Evolutionary conservation across 2,888 invertebrate species (phyloP).

Genomic region (Lasioglossum lativentre): DNA sequence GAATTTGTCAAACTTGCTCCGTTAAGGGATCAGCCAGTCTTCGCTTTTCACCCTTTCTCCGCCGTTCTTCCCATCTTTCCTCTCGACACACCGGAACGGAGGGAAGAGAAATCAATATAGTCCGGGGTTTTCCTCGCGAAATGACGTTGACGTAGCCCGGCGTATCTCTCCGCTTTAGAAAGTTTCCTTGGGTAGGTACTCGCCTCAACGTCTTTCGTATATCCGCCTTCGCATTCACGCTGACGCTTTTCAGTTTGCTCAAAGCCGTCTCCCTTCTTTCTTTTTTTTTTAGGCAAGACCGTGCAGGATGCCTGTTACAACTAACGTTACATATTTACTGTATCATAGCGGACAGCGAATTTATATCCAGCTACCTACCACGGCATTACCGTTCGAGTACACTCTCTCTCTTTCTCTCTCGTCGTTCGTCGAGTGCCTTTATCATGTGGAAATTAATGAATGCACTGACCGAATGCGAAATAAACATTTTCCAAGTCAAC

Average conservation of each 20-base stretch:
- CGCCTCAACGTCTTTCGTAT: constrained; percentile 25
- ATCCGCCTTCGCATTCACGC: constrained; percentile 16
- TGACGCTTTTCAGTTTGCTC: constrained; percentile 20
- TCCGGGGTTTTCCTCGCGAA: constrained; percentile 30
- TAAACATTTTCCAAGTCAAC: too few relatives aligned
- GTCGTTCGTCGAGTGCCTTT: not conserved
- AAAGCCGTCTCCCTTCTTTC: not conserved
- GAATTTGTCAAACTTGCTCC: constrained; percentile 53
- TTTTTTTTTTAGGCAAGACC: not conserved
- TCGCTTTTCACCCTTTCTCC: constrained; percentile 6
- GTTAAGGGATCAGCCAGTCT: constrained; percentile 21
- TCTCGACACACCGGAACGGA: constrained; percentile 1
- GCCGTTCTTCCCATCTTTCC: not conserved
- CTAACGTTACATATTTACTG: constrained; percentile 1
- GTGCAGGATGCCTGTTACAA: not conserved
- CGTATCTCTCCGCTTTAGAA: constrained; percentile 40
- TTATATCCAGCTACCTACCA: not conserved
- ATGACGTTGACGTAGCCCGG: constrained; percentile 50
- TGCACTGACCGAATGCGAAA: not conserved
- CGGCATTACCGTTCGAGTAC: not conserved
- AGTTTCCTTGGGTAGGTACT: constrained; percentile 44
- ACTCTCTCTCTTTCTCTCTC: not conserved
- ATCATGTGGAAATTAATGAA: not conserved
- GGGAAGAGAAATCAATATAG: constrained; percentile 58
- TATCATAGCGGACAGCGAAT: not conserved